These are phyloP conservation scores for Gerris lacustris DNA, from an alignment of 2,888 invertebrate species.

Conservation along the genomic window DNA sequence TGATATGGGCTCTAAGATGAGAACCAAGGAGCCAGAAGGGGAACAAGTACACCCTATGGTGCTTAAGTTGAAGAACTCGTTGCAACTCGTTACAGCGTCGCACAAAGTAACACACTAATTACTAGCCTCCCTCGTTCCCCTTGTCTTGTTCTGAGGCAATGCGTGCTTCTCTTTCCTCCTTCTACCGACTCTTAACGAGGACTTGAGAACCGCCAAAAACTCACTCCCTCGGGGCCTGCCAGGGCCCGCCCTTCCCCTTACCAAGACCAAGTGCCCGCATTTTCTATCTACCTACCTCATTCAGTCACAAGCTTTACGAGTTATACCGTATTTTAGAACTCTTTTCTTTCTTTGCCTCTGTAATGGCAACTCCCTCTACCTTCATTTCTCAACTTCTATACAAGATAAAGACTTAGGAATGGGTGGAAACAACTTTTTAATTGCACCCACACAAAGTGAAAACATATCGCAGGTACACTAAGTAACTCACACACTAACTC, in stretches of 20 bases:
- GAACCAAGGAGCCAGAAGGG: too few species aligned
- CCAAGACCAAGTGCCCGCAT: too few species aligned
- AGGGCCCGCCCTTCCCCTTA: too few species aligned
- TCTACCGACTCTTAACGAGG: neutral
- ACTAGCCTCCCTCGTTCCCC: neutral
- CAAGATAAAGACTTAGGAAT: too few species aligned
- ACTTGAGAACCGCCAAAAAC: slow-evolving; percentile 1
- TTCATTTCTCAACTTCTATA: too few species aligned
- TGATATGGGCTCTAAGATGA: too few species aligned
- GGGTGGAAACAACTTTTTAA: neutral
- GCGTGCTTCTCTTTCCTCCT: neutral
- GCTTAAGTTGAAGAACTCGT: neutral
- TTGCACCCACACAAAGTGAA: neutral
- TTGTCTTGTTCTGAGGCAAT: neutral
- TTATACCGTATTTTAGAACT: too few species aligned
- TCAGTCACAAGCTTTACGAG: too few species aligned
- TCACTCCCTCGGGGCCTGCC: neutral
- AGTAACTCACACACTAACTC: neutral
- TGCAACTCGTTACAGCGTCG: neutral
- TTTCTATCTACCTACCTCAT: too few species aligned
- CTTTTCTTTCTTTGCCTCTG: too few species aligned
- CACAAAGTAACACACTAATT: slow-evolving; percentile 1
- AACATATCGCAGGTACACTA: neutral
- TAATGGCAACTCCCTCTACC: too few species aligned
- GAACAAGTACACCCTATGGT: too few species aligned